A percentile compares a stretch with the other conserved stretches of the same genome.
These are phyloP conservation scores for Xanthorhoe designata DNA, from an alignment of 2,888 invertebrate genomes.

Conservation along the genomic window DNA sequence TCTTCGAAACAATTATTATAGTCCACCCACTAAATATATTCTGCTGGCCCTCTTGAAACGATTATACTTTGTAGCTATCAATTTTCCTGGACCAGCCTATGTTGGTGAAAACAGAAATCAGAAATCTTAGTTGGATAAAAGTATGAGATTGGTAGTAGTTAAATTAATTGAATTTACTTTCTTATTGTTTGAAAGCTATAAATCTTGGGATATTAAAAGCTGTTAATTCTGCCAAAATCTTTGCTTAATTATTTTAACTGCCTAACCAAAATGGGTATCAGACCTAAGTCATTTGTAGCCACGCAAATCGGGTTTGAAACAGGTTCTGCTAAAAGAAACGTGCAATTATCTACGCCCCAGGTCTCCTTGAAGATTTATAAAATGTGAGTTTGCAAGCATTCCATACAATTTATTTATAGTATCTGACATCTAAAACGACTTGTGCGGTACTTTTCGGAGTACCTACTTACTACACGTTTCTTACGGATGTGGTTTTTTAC, in stretches of 20 bases:
- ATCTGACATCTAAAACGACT: too few species aligned
- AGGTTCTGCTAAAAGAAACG: conserved; percentile 37
- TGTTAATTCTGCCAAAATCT: conserved; percentile 3
- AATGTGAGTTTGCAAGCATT: too few species aligned
- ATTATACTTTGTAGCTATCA: neutral
- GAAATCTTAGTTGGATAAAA: too few species aligned
- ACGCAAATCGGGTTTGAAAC: conserved; percentile 40
- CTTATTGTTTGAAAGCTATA: conserved; percentile 16
- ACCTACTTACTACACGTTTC: too few species aligned
- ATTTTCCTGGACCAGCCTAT: neutral
- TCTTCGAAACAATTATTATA: conserved; percentile 26
- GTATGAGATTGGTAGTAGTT: too few species aligned
- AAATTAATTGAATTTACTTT: too few species aligned
- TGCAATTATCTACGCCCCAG: conserved; percentile 41
- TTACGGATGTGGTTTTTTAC: too few species aligned
- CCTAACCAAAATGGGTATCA: conserved; percentile 26
- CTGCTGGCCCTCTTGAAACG: neutral
- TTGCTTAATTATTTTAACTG: conserved; percentile 14
- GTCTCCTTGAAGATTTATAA: conserved; percentile 34
- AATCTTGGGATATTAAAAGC: conserved; percentile 11
- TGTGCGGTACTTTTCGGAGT: too few species aligned
- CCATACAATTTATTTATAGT: too few species aligned
- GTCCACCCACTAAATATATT: neutral
- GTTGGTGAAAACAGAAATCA: neutral
- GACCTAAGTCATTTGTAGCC: conserved; percentile 11